phyloP scores from a whole-genome alignment of 2,113 vertebrate genomes.

The Pygoscelis adeliae region DNA sequence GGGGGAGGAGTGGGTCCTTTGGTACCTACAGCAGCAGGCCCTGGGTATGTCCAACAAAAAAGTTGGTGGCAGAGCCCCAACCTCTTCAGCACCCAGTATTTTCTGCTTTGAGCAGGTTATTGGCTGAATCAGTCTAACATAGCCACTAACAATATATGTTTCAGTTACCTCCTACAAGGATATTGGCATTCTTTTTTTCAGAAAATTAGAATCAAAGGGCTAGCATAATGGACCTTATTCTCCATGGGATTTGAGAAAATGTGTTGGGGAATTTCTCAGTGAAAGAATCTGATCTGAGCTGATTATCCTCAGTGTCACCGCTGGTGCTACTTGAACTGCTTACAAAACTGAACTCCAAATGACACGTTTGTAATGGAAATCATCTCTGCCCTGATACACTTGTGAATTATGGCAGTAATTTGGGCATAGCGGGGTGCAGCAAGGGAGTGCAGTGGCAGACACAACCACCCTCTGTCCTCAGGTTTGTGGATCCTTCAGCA shows the following conservation, averaged over 20 bases:
- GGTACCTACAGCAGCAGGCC: not conserved
- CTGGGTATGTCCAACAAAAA: not conserved
- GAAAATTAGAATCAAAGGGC: not conserved
- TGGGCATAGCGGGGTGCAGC: fast-evolving
- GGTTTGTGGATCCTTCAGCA: not conserved
- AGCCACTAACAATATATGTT: not conserved
- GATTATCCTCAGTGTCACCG: not conserved
- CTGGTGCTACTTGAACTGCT: not conserved
- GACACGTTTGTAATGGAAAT: not conserved
- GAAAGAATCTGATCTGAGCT: not conserved
- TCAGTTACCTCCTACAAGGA: not conserved
- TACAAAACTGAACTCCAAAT: not conserved
- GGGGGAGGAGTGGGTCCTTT: not conserved
- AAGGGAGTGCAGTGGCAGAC: not conserved
- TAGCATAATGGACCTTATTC: not conserved
- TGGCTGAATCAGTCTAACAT: not conserved
- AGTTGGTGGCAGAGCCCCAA: not conserved
- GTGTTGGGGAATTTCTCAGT: not conserved
- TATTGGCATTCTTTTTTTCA: not conserved
- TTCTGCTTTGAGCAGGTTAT: not conserved
- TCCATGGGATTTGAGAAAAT: not conserved
- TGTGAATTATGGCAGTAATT: not conserved
- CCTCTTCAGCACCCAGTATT: not conserved
- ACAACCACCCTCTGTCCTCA: not conserved
- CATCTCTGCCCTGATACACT: not conserved